phyloP scores from a whole-genome alignment of 1,140 invertebrate species.

The Leptinotarsa undecemlineata region DNA sequence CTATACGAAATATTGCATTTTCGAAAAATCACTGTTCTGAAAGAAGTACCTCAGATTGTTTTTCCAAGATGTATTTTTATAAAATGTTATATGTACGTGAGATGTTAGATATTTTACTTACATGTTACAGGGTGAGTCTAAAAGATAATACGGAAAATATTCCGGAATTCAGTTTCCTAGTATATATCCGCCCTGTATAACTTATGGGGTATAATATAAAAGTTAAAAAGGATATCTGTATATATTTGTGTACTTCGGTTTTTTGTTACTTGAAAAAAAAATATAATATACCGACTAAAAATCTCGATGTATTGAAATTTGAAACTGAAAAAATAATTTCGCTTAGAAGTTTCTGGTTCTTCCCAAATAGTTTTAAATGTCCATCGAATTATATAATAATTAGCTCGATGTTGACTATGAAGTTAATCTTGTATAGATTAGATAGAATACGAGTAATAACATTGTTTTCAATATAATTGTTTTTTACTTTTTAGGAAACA shows the following conservation, averaged over 20 bases:
- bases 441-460: background rate
- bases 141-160: background rate
- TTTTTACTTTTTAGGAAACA: background rate
- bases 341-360: conserved; percentile 11
- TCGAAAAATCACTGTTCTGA: background rate
- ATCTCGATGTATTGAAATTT: background rate
- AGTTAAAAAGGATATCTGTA: conserved; percentile 3
- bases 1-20: background rate
- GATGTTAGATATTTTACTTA: conserved; percentile 4
- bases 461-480: background rate
- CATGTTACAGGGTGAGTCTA: background rate
- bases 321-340: background rate
- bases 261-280: background rate
- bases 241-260: conserved; percentile 1
- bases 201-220: background rate
- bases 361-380: conserved; percentile 8
- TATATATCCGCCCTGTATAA: conserved; percentile 1
- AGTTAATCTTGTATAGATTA: conserved; percentile 6
- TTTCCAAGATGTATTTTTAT: conserved; percentile 3
- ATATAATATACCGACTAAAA: background rate
- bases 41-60: background rate
- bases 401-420: background rate
- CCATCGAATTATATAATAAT: conserved; percentile 13
- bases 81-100: conserved; percentile 6
- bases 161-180: background rate